phyloP scores from a whole-genome alignment of 2,113 vertebrate species.

The Delphinus delphis region DNA sequence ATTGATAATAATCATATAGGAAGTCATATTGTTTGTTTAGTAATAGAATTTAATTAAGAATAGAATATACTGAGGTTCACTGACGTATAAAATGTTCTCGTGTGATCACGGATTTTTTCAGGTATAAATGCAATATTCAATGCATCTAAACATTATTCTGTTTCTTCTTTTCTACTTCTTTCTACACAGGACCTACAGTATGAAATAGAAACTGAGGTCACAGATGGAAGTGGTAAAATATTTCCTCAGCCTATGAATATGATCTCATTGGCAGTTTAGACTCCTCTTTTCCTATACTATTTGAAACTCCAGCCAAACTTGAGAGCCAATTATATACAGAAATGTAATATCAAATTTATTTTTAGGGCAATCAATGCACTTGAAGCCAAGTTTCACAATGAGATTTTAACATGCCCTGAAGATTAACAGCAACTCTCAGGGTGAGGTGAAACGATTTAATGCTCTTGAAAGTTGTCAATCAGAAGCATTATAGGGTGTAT shows the following conservation, averaged over 20 bases:
- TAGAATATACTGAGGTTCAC: neutral
- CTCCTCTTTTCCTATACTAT: neutral
- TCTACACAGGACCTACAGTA: neutral
- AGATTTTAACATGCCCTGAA: neutral
- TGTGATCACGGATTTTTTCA: neutral
- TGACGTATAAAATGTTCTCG: neutral
- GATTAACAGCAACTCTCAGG: neutral
- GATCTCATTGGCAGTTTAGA: neutral
- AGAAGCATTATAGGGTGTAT: neutral
- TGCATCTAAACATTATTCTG: neutral
- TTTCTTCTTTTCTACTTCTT: neutral
- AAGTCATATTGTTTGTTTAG: neutral
- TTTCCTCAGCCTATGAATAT: neutral
- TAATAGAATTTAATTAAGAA: neutral
- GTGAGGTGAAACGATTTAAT: neutral
- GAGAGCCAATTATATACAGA: neutral
- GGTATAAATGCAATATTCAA: neutral
- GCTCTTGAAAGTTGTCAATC: neutral
- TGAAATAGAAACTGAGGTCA: neutral
- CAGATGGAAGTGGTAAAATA: neutral
- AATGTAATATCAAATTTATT: neutral
- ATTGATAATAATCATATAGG: neutral
- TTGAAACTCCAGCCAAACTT: neutral
- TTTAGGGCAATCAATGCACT: neutral
- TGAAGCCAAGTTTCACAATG: neutral